These are phyloP conservation scores for Agrotis puta DNA, from an alignment of 2,888 invertebrate genomes.

Conservation along the genomic window DNA sequence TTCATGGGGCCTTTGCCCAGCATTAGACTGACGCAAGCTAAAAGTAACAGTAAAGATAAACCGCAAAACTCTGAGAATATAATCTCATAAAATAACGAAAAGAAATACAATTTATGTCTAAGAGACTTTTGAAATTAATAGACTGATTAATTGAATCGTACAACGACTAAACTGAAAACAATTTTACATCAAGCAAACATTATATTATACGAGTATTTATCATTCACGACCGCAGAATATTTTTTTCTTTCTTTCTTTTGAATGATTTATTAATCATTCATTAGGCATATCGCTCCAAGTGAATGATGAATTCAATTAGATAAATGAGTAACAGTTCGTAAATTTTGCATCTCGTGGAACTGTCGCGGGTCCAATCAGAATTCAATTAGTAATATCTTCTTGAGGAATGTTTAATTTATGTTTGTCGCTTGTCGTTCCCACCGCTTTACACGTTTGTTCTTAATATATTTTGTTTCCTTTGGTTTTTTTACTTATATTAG, in stretches of 20 bases:
- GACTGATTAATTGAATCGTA: conserved; percentile 24
- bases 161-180: conserved; percentile 4
- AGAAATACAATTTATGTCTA: not conserved
- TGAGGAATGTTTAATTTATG: conserved; percentile 53
- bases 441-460: conserved; percentile 14
- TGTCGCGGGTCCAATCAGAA: conserved; percentile 56
- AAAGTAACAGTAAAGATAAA: conserved; percentile 10
- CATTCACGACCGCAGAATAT: conserved; percentile 10
- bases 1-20: not conserved
- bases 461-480: conserved; percentile 21
- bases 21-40: not conserved
- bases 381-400: conserved; percentile 66
- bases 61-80: not conserved
- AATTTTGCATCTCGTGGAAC: conserved; percentile 62
- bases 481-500: conserved; percentile 3
- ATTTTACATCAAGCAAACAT: conserved; percentile 33
- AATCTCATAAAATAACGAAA: not conserved
- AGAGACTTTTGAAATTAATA: conserved; percentile 22
- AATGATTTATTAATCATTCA: conserved; percentile 69
- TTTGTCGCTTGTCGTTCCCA: conserved; percentile 33
- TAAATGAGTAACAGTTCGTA: conserved; percentile 71
- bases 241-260: conserved; percentile 28
- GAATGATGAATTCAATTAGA: conserved; percentile 71
- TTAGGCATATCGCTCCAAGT: conserved; percentile 71
- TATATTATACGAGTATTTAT: conserved; percentile 40